Evolutionary conservation across 2,888 invertebrate genomes (phyloP).

Genomic region (Ophraella communa): DNA sequence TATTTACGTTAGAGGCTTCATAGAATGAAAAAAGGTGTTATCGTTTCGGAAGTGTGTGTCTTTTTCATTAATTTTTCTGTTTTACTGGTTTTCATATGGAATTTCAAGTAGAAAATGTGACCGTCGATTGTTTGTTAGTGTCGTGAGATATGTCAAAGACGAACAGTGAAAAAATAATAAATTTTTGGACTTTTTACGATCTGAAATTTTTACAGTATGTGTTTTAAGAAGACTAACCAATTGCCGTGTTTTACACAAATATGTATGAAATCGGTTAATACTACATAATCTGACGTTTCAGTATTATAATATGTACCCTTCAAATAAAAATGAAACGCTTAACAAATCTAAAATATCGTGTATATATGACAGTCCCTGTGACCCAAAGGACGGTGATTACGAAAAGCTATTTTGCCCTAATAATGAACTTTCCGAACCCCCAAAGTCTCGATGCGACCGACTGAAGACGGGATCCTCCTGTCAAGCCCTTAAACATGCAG

Average conservation of each 20-base stretch:
- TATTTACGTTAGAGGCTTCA: slow-evolving; percentile 52
- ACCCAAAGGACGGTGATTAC: slow-evolving; percentile 57
- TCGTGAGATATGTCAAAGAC: slow-evolving; percentile 26
- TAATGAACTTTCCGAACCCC: slow-evolving; percentile 58
- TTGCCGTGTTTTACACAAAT: slow-evolving; percentile 50
- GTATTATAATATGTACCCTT: slow-evolving; percentile 51
- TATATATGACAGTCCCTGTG: slow-evolving; percentile 58
- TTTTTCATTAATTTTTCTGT: not conserved
- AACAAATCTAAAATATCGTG: slow-evolving; percentile 51
- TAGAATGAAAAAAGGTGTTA: slow-evolving; percentile 36
- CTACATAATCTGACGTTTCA: slow-evolving; percentile 48
- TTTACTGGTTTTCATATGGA: not conserved
- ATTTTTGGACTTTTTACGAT: slow-evolving; percentile 21
- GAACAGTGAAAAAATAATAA: slow-evolving; percentile 28
- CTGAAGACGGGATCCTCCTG: slow-evolving; percentile 80
- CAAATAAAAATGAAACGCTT: slow-evolving; percentile 47
- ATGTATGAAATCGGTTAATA: slow-evolving; percentile 60
- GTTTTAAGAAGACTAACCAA: slow-evolving; percentile 45
- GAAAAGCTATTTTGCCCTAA: slow-evolving; percentile 57
- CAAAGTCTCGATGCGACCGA: slow-evolving; percentile 60
- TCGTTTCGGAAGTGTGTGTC: not conserved
- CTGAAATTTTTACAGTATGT: slow-evolving; percentile 47
- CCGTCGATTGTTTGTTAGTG: slow-evolving; percentile 30
- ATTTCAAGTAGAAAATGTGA: slow-evolving; percentile 17
- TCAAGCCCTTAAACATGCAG: slow-evolving; percentile 88